These are phyloP conservation scores for Periplaneta americana DNA, from an alignment of 1,140 invertebrate species.

Conservation along the genomic window DNA sequence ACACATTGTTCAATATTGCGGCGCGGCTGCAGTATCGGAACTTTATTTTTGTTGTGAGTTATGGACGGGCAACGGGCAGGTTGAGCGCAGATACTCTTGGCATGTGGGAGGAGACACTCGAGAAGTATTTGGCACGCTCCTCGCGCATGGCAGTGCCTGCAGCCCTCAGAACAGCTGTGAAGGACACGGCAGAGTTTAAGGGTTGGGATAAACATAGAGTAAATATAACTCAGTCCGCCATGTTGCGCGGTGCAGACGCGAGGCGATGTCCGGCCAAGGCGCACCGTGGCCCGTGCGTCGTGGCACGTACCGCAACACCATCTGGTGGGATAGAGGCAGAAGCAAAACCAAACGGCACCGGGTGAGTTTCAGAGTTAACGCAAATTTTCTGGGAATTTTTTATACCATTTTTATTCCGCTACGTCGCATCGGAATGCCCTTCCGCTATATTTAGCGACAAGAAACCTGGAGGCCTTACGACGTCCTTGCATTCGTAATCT, in stretches of 20 bases:
- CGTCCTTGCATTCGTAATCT: no score
- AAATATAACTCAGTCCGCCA: conserved; percentile 9
- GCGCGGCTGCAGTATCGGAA: no score
- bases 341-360: not conserved
- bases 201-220: not conserved
- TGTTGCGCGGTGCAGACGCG: not conserved
- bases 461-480: no score
- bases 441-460: no score
- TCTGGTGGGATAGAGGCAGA: not conserved
- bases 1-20: no score
- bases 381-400: no score
- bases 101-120: not conserved
- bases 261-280: conserved; percentile 17
- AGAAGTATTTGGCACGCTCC: not conserved
- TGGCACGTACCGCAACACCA: conserved; percentile 42
- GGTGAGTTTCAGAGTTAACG: not conserved
- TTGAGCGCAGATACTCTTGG: not conserved
- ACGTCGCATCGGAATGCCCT: no score
- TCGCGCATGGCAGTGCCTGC: no score
- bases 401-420: no score
- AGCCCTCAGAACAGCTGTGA: not conserved
- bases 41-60: not conserved
- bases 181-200: not conserved
- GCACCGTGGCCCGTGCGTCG: conserved; percentile 63
- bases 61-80: not conserved